A percentile compares a stretch with the other conserved stretches of the same genome.
These are phyloP conservation scores for Neocrepidodera transversa DNA, from an alignment of 2,888 invertebrate genomes.

Conservation along the genomic window DNA sequence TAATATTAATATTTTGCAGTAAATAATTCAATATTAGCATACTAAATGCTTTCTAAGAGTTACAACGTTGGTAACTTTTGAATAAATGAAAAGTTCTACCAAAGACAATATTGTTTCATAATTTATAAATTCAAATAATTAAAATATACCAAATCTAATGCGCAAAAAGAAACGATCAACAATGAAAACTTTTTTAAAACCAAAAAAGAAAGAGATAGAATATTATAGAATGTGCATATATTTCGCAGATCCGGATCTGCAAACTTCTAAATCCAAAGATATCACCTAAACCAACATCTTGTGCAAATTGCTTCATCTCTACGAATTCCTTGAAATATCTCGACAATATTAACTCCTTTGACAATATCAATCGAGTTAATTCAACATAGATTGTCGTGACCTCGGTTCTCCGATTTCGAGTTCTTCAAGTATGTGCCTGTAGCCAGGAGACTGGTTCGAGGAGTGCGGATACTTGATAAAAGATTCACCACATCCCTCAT, in stretches of 20 bases:
- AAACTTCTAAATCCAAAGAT: neutral
- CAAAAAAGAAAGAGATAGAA: too few relatives aligned
- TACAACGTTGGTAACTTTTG: too few relatives aligned
- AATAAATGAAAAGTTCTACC: too few relatives aligned
- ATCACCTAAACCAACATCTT: conserved; percentile 10
- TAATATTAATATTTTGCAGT: neutral
- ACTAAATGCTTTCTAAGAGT: too few relatives aligned
- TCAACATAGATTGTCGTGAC: conserved; percentile 6
- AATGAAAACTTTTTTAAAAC: too few relatives aligned
- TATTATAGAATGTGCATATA: too few relatives aligned
- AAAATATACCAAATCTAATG: too few relatives aligned
- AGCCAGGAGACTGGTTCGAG: neutral
- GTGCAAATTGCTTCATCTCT: conserved; percentile 1
- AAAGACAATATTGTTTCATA: too few relatives aligned
- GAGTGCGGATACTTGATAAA: conserved; percentile 26
- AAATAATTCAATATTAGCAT: neutral
- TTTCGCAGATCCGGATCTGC: neutral
- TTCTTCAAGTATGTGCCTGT: neutral
- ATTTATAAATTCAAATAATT: too few relatives aligned
- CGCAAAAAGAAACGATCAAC: too few relatives aligned
- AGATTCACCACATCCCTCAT: conserved; percentile 25
- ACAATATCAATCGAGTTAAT: conserved; percentile 10
- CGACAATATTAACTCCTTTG: conserved; percentile 11
- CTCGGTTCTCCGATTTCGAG: conserved; percentile 3
- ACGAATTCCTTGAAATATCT: conserved; percentile 5